Evolutionary conservation across 2,888 invertebrate genomes (phyloP), one percentile per base, ranked within the genome.

Genomic region (Carcina quercana): DNA sequence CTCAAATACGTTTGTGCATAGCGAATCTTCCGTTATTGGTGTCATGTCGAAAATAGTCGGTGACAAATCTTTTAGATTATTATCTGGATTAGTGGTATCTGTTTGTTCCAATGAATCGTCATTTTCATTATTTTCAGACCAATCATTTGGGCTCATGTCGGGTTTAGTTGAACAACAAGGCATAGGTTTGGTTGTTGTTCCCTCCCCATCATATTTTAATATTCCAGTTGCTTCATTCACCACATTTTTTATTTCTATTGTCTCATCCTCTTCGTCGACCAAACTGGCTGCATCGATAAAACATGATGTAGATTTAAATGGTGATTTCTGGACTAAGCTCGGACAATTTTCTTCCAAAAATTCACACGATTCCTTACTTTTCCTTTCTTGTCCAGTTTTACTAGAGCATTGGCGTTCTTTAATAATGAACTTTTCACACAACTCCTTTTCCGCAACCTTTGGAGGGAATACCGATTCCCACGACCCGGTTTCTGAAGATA

Each of bases 211-310:
- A 13, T 45, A 40, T 29, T 47, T 38, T 26, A 34, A 22, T 5
- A 37, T 38, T 30, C 35, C 21, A 3, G 19, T 15, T 20, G 30
- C 13, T 29, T 49, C 42, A 19, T 35, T 52, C 10, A 28, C 26
- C 29, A 42, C 38, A 14, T 14, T 33, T 29, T 46, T 41, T 34
- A 50, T 35, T 35, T 50, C 40, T 4, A 58, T 59, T 7, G 61
- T 48, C 10, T 65, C 53, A 44, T 90, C 88, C 35, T 85, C 87
- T 56, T 93, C 92, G 60, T 93, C 93, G 13, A 87, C 86, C 41
- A 93, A 73, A 56, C 88, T 89, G 5, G 93, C 89, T 10, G 92
- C 93, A 62, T 93, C 92, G 44, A 93, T 93, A 50, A 93, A 93
- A 60, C 90, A 93, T 37, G 88, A 59, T 2, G 65, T 59, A 13